Evolutionary conservation across 92 coral and sea anemone species (phyloP).

Genomic region (Zoanthus sansibaricus): DNA sequence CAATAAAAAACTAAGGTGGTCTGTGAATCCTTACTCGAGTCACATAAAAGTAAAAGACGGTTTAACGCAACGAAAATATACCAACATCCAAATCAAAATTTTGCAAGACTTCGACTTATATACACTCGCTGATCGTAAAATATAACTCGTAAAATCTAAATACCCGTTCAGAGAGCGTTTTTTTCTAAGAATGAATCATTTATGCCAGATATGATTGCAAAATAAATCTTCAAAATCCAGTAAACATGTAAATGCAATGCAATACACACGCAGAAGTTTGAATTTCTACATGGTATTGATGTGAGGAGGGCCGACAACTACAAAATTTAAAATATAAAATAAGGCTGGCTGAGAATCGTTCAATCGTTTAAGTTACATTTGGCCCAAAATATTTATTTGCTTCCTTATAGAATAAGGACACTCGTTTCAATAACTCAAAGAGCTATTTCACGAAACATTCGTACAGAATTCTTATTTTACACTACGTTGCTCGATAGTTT

Average conservation of each 20-base stretch:
- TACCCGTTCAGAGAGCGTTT: not conserved
- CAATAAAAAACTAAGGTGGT: not conserved
- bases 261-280: not conserved
- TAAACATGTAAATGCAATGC: not conserved
- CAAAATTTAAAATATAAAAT: conserved; percentile 7
- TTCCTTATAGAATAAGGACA: not conserved
- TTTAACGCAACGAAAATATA: not conserved
- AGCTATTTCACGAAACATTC: not conserved
- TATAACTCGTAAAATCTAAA: not conserved
- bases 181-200: conserved; percentile 7
- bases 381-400: not conserved
- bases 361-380: not conserved
- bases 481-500: not conserved
- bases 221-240: not conserved
- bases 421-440: not conserved
- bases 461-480: not conserved
- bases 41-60: not conserved
- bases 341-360: not conserved
- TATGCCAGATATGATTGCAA: conserved; percentile 13
- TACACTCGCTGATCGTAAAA: not conserved
- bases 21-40: not conserved
- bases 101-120: conserved; percentile 27
- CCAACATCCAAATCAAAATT: conserved; percentile 10
- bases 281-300: not conserved
- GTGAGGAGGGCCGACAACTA: not conserved